phyloP scores from a whole-genome alignment of 2,113 vertebrate species.

The Mirza zaza region DNA sequence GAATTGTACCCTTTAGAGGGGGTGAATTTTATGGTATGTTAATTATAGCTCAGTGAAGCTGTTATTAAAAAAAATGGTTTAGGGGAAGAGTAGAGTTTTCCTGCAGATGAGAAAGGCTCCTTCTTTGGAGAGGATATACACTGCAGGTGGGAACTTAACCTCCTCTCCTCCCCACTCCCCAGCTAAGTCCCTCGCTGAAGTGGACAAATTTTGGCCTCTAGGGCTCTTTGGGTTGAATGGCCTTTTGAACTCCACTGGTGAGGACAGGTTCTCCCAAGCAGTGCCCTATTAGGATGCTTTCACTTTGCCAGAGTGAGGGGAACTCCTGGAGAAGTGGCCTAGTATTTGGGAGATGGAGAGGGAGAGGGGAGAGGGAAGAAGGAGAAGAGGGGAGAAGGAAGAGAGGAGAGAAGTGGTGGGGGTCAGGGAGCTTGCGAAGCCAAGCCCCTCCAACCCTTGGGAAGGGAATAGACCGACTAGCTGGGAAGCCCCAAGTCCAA shows the following conservation, averaged over 20 bases:
- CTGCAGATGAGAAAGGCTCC: not conserved
- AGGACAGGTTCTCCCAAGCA: not conserved
- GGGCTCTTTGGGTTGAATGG: not conserved
- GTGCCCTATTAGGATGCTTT: not conserved
- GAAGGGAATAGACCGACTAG: not conserved
- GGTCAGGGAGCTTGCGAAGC: not conserved
- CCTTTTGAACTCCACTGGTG: not conserved
- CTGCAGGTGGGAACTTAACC: not conserved
- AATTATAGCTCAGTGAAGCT: not conserved
- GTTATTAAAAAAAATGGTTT: not conserved
- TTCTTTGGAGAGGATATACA: not conserved
- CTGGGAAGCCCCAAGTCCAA: not conserved
- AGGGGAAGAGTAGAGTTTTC: not conserved
- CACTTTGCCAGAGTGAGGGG: not conserved
- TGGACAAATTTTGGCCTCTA: not conserved
- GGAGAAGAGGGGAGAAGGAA: too few relatives aligned
- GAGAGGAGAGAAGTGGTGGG: not conserved
- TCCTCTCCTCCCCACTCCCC: not conserved
- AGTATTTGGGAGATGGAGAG: not conserved
- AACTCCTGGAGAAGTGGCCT: not conserved
- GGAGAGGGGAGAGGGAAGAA: too few relatives aligned
- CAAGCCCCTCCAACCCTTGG: not conserved
- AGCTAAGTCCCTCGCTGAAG: not conserved
- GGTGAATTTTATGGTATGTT: not conserved
- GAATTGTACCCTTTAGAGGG: not conserved